Evolutionary conservation across 2,797 vertebrate species (phyloP).

Genomic region (Nasua narica): DNA sequence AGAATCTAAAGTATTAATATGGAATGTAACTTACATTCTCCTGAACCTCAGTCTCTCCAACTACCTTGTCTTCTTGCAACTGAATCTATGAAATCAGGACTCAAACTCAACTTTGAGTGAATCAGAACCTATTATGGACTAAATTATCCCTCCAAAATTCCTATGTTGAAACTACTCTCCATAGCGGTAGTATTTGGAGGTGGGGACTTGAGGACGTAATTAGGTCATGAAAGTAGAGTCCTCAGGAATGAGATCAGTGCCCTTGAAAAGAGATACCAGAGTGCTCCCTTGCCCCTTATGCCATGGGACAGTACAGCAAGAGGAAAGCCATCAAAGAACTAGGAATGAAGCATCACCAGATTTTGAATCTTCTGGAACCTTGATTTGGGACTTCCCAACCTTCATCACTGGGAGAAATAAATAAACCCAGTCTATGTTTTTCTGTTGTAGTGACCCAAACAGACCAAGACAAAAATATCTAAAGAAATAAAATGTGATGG

Average conservation of each 20-base stretch:
- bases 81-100: neutral
- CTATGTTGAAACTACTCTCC: neutral
- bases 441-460: neutral
- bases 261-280: neutral
- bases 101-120: neutral
- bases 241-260: neutral
- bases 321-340: neutral
- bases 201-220: neutral
- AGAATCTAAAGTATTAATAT: neutral
- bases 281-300: neutral
- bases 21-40: neutral
- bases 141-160: neutral
- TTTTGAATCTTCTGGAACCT: neutral
- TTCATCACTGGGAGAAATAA: neutral
- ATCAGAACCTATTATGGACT: neutral
- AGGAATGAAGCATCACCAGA: neutral
- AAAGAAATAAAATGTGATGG: neutral
- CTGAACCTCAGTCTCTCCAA: neutral
- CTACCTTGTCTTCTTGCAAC: neutral
- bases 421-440: neutral
- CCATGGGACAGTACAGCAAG: neutral
- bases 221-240: neutral
- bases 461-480: neutral
- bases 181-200: neutral
- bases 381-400: neutral